Base-by-base conservation (phyloP, 2,113 vertebrate genomes). In the Felis catus region DNA sequence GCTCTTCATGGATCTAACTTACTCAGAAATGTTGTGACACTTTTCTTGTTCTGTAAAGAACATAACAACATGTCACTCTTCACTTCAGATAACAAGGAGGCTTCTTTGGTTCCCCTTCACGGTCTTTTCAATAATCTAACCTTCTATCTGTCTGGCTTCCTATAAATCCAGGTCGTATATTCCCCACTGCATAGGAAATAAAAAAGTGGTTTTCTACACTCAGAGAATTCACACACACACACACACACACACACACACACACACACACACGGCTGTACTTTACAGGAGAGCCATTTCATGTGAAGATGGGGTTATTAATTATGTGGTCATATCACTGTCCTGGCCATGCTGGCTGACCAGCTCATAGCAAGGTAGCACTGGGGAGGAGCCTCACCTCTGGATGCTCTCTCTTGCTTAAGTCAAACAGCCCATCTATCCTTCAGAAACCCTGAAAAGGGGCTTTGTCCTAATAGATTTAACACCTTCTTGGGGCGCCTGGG, bases 241-340 rank as follows among this genome's bases (percentile, higher is more conserved):
- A 48, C 11, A 7, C 45, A 48, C 58, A 55, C 36, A 53, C 36
- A 53, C 21, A 15, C 55, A 55, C 53, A 55, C 53, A 55, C 53
- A 55, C 14, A 7, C 45, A 48, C 55, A n/a, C 41, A 25, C 36
- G 19, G 5, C 1, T 65, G 8, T 3, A 8, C 61, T 63, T 90
- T 36, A 27, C 2, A n/a, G 36, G 31, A 36, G 8, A 74, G 29
- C 29, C 48, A 6, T 53, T 65, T 33, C 4, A 0, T 55, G 25
- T 89, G 41, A 63, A 27, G 88, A 71, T 7, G 5, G 55, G 51
- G 0, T 23, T 71, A 27, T 74, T 65, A 25, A 14, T 51, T 25
- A 21, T 4, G 0, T 14, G 4, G 4, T 39, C 27, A 2, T 7
- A 8, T 10, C 80, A 0, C 31, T 25, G 16, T 39, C 41, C 45